Percentiles rank a stretch among this genome's conserved stretches.
Evolutionary conservation across 2,888 invertebrate species (phyloP).

Genomic region (Scaptomyza parva): DNA sequence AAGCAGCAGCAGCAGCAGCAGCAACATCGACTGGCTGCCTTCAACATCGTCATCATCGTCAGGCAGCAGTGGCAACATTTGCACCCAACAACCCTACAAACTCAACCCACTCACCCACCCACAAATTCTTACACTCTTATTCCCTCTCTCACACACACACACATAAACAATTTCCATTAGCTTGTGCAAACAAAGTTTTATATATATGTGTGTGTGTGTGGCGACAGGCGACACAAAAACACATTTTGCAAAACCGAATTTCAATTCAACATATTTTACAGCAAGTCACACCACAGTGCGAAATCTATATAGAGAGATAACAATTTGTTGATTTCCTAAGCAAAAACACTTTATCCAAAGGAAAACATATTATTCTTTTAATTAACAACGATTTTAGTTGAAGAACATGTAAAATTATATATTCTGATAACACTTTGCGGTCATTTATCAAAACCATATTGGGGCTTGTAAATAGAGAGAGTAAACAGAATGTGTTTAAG

Average conservation of each 20-base stretch:
- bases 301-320: neutral
- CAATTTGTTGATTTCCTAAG: neutral
- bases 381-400: too few relatives aligned
- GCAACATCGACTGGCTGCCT: conserved; percentile 68
- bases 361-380: too few relatives aligned
- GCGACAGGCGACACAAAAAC: conserved; percentile 71
- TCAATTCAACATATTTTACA: conserved; percentile 15
- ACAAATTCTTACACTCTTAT: conserved; percentile 1
- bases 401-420: too few relatives aligned
- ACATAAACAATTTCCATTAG: conserved; percentile 81
- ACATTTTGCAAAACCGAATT: conserved; percentile 24
- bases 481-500: too few relatives aligned
- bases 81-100: conserved; percentile 24
- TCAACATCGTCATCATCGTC: conserved; percentile 50
- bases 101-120: conserved; percentile 20
- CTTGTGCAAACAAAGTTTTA: conserved; percentile 79
- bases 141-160: conserved; percentile 30
- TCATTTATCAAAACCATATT: too few relatives aligned
- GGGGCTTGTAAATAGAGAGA: too few relatives aligned
- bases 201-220: conserved; percentile 36
- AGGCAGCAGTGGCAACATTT: conserved; percentile 52
- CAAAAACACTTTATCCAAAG: too few relatives aligned
- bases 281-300: neutral
- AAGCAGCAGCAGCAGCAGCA: conserved; percentile 39
- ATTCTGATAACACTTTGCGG: too few relatives aligned